Base-by-base conservation (phyloP, 2,797 vertebrate species). In the Poeciliopsis paucimaculata region DNA sequence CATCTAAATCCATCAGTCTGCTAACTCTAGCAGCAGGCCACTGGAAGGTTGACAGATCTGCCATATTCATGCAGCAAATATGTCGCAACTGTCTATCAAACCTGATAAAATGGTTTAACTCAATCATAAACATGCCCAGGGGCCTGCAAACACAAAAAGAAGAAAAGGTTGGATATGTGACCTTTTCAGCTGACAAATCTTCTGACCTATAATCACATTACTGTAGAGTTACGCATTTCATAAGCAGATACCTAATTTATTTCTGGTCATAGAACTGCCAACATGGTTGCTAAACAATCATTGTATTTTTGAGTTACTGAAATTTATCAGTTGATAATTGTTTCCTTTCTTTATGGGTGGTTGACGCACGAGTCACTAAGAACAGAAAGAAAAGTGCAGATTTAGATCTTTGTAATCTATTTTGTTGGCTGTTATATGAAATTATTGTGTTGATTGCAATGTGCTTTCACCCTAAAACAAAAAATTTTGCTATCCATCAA, bases 11-110 rank as follows among this genome's bases (percentile, higher is more conserved):
- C 83, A 86, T 92, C 89, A 89, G 81, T 82, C 83, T 47, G 75
- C 82, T 84, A 86, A 82, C 80, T 85, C 81, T 75, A 82, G 76
- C 82, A 77, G 86, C 26, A 77, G 82, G 77, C 72, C 80, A 91
- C 88, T 90, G 88, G 81, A 90, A 90, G 89, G 78, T 85, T 92
- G 91, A 90, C 88, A 88, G 87, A 87, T 87, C 74, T 43, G 68
- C 77, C 88, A 73, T 82, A 85, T 89, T 91, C 84, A 86, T 83
- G 82, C 88, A 89, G 86, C 73, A 86, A 90, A 92, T 89, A 75
- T 39, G 43, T 77, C 71, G 80, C 75, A 47, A 36, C 82, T 87
- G 85, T 90, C 93, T 76, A 85, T 93, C 90, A 90, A 78, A 82
- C 74, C 15, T 85, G 86, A 92, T 89, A 86, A 91, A 92, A 90